These are phyloP conservation scores for Sebastes schlegelii DNA, from an alignment of 2,113 vertebrate species.

Conservation along the genomic window DNA sequence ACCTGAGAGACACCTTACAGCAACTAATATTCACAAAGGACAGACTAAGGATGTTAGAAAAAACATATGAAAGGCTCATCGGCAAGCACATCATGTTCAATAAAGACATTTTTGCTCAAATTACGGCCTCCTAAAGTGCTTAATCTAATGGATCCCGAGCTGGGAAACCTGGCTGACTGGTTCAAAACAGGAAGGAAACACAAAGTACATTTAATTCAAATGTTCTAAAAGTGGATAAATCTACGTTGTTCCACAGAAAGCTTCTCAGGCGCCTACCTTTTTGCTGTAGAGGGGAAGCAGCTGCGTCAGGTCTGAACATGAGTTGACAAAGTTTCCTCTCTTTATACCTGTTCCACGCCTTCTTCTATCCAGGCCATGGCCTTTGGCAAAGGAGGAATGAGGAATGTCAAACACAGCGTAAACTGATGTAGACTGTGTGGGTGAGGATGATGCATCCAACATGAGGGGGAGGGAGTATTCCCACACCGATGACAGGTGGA, in stretches of 20 bases:
- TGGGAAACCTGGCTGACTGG: neutral
- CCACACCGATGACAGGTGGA: neutral
- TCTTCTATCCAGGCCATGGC: neutral
- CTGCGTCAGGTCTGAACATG: constrained; percentile 63
- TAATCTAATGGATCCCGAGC: neutral
- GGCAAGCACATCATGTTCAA: neutral
- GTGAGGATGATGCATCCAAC: neutral
- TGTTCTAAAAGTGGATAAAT: neutral
- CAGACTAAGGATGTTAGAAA: neutral
- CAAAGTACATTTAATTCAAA: neutral
- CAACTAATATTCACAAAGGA: neutral
- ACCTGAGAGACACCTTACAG: neutral
- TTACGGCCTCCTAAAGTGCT: neutral
- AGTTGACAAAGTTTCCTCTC: constrained; percentile 7
- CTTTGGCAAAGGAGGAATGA: neutral
- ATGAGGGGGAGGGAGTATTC: neutral
- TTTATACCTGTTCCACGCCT: constrained; percentile 55
- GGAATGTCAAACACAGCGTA: neutral
- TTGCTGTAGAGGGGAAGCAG: neutral
- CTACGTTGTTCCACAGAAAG: neutral
- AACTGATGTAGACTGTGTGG: neutral
- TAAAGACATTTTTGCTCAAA: neutral
- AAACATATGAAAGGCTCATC: neutral
- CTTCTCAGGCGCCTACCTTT: constrained; percentile 50
- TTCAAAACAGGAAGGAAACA: neutral